Base-by-base conservation (phyloP, 2,113 vertebrate genomes). In the Ophiodon elongatus region DNA sequence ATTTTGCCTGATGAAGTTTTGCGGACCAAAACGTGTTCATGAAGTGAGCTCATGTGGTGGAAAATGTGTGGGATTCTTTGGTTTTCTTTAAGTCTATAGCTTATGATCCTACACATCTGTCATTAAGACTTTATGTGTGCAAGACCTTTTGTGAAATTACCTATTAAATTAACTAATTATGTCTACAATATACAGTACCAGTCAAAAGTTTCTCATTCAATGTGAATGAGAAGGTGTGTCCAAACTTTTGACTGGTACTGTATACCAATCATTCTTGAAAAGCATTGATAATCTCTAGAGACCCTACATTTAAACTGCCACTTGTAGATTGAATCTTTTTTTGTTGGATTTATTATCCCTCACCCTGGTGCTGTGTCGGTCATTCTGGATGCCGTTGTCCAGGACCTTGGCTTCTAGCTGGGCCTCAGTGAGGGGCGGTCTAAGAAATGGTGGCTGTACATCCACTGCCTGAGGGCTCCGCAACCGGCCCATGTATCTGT, bases 351-450 rank as follows among this genome's bases (percentile, higher is more conserved):
- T 8, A 25, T 25, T 25, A 2, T 31, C 14, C 76, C 77, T 87
- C 92, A 99, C 98, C 96, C 97, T 96, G 0, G 95, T 95, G 93
- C 97, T 97, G 92, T 96, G 96, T 84, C 96, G 93, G 83, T 98
- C 97, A 87, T 97, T 97, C 90, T 98, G 98, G 88, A 99, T 97
- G 72, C 98, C 98, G 1, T 99, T 99, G 93, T 99, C 98, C 95
- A 98, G 95, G 74, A 97, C 95, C 93, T 99, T 99, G 87, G 97
- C 93, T 57, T 93, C 94, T 88, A 73, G 96, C 89, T 96, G 97
- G 76, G 94, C 97, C 94, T 84, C 97, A 86, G 23, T 97, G 90
- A 97, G 93, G 63, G 96, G 88, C 0, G 97, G 97, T 76, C 97
- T 95, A 74, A 99, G 88, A 94, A 99, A 99, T 0, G 98, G 98